Evolutionary conservation across 2,888 invertebrate species (phyloP), one percentile per base, ranked within the genome.

Genomic region (Macrophya alboannulata): DNA sequence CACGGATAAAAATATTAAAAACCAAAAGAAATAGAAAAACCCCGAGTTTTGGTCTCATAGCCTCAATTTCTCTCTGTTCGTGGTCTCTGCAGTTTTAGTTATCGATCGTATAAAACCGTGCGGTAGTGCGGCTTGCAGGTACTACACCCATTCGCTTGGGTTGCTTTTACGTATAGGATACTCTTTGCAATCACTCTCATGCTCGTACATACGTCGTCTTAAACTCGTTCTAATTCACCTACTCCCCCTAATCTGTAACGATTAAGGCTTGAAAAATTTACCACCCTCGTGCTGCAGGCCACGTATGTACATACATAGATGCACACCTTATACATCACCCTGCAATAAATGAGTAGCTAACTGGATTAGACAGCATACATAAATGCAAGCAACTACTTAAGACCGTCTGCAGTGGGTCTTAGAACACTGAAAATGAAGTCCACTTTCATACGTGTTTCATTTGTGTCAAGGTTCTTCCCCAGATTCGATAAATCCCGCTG

Each of bases 21-120:
- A 1, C 15, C 37, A 12, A 1, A 55, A 5, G 1, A 37, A 68
- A 12, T 15, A 25, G 45, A 72, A 45, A 9, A 45, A 31, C 1
- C 31, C 9, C 8, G n/a, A 74, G 72, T 74, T 74, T 21, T 74
- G 72, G 72, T 74, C 72, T 74, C 43, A 12, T 74, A 74, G 72
- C 45, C 72, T 74, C 45, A 74, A 71, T 74, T 81, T 62, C 21
- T 9, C 59, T 43, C 40, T 81, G 43, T 62, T 81, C 59, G 62
- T 81, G n/a, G 59, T 81, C 59, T 81, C 81, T 81, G 81, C 62
- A 81, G 81, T 62, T 81, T 81, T 81, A 81, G 81, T 62, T 81
- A 81, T 81, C 81, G 81, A 81, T 81, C 81, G 81, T 62, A 62
- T 62, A 81, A 81, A 81, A 81, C 62, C 81, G 59, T 81, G 55